Conservation (phyloP, 2,113 vertebrate species). For the Gyps fulvus region DNA sequence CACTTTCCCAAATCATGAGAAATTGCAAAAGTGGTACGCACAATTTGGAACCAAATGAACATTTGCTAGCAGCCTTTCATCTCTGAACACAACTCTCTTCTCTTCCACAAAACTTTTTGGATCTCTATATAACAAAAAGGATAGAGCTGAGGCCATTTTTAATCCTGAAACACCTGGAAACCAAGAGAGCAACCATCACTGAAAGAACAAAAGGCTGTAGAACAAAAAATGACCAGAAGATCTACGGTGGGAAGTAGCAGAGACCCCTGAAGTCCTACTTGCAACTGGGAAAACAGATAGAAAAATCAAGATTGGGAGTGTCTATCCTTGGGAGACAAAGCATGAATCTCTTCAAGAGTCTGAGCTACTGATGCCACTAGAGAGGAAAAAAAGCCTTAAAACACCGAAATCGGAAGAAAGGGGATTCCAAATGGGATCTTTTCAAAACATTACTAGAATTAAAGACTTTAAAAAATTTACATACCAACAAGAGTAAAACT, state of each 20-base stretch:
- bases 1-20: not conserved
- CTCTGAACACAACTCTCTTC: not conserved
- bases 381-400: not conserved
- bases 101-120: not conserved
- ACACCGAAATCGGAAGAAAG: not conserved
- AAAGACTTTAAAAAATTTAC: not conserved
- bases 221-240: not conserved
- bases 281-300: not conserved
- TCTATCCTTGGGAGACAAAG: not conserved
- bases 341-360: not conserved
- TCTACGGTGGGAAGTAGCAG: not conserved
- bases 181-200: not conserved
- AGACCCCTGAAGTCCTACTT: not conserved
- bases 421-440: not conserved
- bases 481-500: not conserved
- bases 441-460: not conserved
- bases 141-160: not conserved
- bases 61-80: not conserved
- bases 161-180: not conserved
- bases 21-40: rapidly evolving
- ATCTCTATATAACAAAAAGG: not conserved
- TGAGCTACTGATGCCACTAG: not conserved
- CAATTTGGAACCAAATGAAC: not conserved
- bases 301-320: not conserved
- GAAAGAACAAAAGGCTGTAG: not conserved